These are phyloP conservation scores for Sceloporus undulatus DNA, from an alignment of 2,113 vertebrate species.

Conservation along the genomic window DNA sequence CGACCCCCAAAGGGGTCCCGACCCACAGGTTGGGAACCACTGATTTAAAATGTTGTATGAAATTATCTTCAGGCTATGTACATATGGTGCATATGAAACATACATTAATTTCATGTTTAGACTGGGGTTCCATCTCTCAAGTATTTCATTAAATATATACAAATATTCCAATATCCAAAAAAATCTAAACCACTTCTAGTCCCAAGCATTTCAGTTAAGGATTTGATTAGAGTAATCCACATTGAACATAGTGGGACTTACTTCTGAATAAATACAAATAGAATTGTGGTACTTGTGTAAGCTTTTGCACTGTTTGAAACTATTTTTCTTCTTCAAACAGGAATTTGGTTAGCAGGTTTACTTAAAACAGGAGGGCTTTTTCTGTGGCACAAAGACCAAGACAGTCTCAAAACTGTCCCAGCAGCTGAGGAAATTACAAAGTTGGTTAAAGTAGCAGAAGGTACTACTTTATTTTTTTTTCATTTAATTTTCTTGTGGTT, in stretches of 20 bases:
- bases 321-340: constrained; percentile 71
- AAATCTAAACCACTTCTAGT: no score
- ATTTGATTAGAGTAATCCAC: not conserved
- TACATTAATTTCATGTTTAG: no score
- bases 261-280: not conserved
- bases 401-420: constrained; percentile 84
- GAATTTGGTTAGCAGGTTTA: constrained; percentile 89
- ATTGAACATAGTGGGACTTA: not conserved
- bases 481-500: not conserved
- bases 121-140: no score
- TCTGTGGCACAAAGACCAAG: constrained; percentile 93
- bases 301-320: constrained; percentile 35
- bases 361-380: constrained; percentile 89
- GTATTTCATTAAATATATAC: not conserved
- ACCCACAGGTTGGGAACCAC: no score
- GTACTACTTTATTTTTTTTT: constrained; percentile 59
- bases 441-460: constrained; percentile 75
- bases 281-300: not conserved
- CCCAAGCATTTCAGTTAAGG: not conserved
- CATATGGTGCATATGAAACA: no score
- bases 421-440: constrained; percentile 78
- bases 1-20: no score
- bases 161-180: no score
- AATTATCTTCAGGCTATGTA: no score
- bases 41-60: no score